Evolutionary conservation across 92 coral and sea anemone genomes (phyloP), one percentile per base, ranked within the genome.

Genomic region (Nematostella vectensis): DNA sequence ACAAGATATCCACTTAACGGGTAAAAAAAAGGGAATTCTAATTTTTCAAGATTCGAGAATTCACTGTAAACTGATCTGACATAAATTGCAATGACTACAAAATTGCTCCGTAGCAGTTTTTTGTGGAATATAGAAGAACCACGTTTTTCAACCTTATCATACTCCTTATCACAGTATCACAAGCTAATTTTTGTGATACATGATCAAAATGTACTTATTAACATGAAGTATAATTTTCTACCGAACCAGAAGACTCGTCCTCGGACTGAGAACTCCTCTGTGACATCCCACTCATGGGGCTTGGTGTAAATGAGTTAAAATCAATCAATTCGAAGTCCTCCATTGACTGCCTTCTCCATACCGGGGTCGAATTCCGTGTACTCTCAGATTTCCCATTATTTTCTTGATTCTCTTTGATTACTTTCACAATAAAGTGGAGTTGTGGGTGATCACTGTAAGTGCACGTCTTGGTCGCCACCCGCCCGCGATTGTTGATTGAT

Each of bases 341-440:
- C 51, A 45, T 45, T 4, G 51, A 45, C 18, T 19, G 9, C 21
- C 51, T 11, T 45, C 51, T 45, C 51, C 51, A 45, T 4, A 45
- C 42, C 18, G 51, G 51, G 21, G 51, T 19, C 9, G 51, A 45
- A 19, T 8, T 22, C 18, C 51, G 9, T 45, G 9, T 19, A 19
- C 18, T 19, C 21, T 29, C 38, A 15, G 23, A 27, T 40, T 29
- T 39, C 3, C 19, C 44, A 11, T 47, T 49, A 0, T 47, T 48
- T n/a, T 42, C 59, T 6, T 70, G 54, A 40, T 51, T 57, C 26
- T 83, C 83, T 36, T 71, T 72, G 22, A 81, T 48, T 0, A 80
- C 60, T 59, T 80, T 82, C 43, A 86, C 87, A 55, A 93, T 87
- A 28, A 93, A 93, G 59, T 93, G 93, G 9, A 93, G 70, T 31